Evolutionary conservation across 2,888 invertebrate genomes (phyloP).

Genomic region (Linnaemya vulpina): DNA sequence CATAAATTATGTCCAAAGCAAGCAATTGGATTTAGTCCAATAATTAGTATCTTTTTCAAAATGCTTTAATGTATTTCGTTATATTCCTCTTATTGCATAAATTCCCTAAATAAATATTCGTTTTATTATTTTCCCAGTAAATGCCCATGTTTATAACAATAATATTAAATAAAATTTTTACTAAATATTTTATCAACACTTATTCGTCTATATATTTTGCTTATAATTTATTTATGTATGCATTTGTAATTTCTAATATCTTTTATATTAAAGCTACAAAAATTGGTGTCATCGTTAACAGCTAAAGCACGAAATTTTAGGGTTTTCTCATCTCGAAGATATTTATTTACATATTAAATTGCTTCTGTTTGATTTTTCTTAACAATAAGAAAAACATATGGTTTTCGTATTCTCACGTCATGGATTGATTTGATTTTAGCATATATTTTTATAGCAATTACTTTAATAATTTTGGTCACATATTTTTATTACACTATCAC

Average conservation of each 20-base stretch:
- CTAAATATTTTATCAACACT: conserved; percentile 55
- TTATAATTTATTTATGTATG: conserved; percentile 14
- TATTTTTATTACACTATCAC: conserved; percentile 60
- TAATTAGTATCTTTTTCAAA: not conserved
- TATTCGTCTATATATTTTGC: conserved; percentile 67
- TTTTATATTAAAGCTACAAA: conserved; percentile 63
- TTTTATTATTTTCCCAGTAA: conserved; percentile 59
- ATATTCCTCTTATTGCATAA: conserved; percentile 68
- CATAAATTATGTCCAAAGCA: conserved; percentile 24
- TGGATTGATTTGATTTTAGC: conserved; percentile 25
- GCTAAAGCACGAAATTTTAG: conserved; percentile 77
- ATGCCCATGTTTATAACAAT: conserved; percentile 16
- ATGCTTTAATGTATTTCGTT: conserved; percentile 45
- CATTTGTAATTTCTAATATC: conserved; percentile 6
- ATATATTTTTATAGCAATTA: conserved; percentile 10
- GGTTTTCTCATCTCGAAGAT: conserved; percentile 41
- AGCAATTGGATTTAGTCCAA: not conserved
- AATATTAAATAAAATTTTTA: conserved; percentile 31
- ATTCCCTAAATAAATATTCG: conserved; percentile 80
- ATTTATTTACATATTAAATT: conserved; percentile 68
- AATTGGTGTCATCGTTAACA: conserved; percentile 79
- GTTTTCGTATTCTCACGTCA: conserved; percentile 43
- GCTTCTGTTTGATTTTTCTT: conserved; percentile 46
- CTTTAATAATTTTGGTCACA: conserved; percentile 41
- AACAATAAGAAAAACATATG: conserved; percentile 56